phyloP scores from a whole-genome alignment of 2,113 vertebrate genomes.

The Gracilinanus agilis region DNA sequence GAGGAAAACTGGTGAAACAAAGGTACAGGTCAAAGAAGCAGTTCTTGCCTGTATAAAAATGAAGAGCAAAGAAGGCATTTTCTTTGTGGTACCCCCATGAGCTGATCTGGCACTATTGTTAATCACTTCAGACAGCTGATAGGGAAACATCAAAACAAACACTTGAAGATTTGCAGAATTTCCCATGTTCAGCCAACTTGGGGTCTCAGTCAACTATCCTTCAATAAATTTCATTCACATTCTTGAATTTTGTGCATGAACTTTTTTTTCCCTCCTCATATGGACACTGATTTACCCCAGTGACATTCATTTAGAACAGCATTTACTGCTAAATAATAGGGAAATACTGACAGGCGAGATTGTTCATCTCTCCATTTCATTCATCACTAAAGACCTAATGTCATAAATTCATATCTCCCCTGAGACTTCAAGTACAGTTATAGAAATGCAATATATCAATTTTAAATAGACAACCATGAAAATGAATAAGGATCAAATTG shows the following conservation, averaged over 20 bases:
- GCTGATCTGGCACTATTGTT: neutral
- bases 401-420: neutral
- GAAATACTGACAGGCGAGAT: neutral
- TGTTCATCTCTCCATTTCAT: neutral
- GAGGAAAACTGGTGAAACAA: neutral
- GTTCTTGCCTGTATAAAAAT: neutral
- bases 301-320: neutral
- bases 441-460: neutral
- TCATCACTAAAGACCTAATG: neutral
- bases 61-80: neutral
- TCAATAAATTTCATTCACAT: neutral
- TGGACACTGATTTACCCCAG: neutral
- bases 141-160: neutral
- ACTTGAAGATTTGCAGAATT: neutral
- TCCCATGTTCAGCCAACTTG: neutral
- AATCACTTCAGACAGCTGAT: neutral
- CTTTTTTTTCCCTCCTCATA: neutral
- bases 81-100: neutral
- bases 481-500: neutral
- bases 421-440: neutral
- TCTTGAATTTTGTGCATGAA: neutral
- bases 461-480: neutral
- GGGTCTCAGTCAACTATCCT: neutral
- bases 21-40: neutral
- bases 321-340: neutral